Conservation (phyloP, 1,140 invertebrate species). For the Drosophila murphyi region DNA sequence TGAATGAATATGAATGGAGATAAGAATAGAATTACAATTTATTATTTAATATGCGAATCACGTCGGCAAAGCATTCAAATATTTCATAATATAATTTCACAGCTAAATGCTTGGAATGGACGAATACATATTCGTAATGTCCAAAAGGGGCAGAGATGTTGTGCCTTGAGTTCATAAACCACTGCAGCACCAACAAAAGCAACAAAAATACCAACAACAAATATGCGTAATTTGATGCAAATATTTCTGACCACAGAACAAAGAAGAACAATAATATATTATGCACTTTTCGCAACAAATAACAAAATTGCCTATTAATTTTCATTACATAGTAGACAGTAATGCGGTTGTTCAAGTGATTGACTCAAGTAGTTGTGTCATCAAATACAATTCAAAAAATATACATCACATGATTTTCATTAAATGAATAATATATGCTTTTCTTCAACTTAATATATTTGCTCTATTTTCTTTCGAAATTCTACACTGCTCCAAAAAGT, state of each 20-base stretch:
- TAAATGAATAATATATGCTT: no score
- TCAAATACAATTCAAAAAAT: not conserved
- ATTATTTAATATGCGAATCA: constrained; percentile 48
- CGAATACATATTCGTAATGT: not conserved
- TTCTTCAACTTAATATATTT: not conserved
- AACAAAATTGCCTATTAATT: constrained; percentile 57
- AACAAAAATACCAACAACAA: constrained; percentile 34
- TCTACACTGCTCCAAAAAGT: not conserved
- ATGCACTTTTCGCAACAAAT: constrained; percentile 6
- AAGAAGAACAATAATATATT: constrained; percentile 44
- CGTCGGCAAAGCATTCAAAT: constrained; percentile 49
- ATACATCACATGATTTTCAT: not conserved
- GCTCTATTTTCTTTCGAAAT: not conserved
- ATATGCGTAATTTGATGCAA: constrained; percentile 66
- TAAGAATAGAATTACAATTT: not conserved
- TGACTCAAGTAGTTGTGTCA: not conserved
- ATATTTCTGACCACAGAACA: constrained; percentile 39
- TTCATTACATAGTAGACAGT: constrained; percentile 60
- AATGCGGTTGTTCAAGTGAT: constrained; percentile 7
- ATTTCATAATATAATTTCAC: constrained; percentile 40
- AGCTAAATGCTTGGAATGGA: constrained; percentile 4
- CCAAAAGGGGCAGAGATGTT: constrained; percentile 11
- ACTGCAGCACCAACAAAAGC: constrained; percentile 29
- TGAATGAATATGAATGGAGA: constrained; percentile 39
- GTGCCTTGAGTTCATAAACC: constrained; percentile 62